phyloP scores from a whole-genome alignment of 2,888 invertebrate genomes.

The Subacronicta megacephala region DNA sequence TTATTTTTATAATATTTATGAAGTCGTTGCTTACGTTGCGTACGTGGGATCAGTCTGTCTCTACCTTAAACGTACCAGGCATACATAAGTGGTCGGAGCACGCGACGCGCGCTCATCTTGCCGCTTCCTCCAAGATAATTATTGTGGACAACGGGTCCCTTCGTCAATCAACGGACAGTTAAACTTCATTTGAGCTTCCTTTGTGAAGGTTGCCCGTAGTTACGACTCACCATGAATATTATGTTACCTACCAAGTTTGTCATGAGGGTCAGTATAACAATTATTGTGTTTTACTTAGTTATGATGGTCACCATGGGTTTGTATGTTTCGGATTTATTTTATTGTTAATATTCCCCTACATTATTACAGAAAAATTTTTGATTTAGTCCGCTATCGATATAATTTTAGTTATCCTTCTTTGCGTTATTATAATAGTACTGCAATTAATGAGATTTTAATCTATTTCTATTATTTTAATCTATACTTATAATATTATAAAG shows the following conservation, averaged over 20 bases:
- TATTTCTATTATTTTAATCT: no score
- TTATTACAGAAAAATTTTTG: no score
- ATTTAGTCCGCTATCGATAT: no score
- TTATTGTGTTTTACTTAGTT: conserved; percentile 21
- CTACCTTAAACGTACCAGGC: conserved; percentile 25
- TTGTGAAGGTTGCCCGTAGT: conserved; percentile 67
- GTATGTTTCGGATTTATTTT: background rate
- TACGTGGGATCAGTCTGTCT: no score
- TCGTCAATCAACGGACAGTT: conserved; percentile 85
- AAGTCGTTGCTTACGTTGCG: no score
- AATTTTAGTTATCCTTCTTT: no score
- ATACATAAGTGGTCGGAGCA: conserved; percentile 40
- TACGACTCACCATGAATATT: conserved; percentile 61
- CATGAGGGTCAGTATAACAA: conserved; percentile 32
- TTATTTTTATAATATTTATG: no score
- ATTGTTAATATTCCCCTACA: no score
- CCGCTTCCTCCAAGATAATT: conserved; percentile 82
- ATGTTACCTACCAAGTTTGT: conserved; percentile 62
- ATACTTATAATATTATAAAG: no score
- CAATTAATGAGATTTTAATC: no score
- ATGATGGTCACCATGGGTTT: background rate
- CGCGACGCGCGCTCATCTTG: conserved; percentile 67
- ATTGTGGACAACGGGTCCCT: conserved; percentile 81
- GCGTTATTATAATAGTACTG: no score
- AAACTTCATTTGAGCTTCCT: conserved; percentile 84